Conservation (phyloP, 2,888 invertebrate genomes). For the Drosophila cyrtoloma region DNA sequence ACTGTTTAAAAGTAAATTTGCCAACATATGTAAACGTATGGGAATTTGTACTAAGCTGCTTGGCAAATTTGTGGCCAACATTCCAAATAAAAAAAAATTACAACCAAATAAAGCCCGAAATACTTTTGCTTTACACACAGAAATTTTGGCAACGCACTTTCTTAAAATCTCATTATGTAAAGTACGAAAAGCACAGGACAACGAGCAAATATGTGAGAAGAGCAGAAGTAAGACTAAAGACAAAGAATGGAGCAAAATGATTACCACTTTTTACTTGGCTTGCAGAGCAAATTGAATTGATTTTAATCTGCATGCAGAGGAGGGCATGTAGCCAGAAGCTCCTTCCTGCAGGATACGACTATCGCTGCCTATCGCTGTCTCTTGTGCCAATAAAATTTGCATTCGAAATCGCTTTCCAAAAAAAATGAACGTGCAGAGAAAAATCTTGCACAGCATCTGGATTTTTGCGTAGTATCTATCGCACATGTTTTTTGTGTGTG, state of each 20-base stretch:
- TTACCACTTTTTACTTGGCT: conserved; percentile 76
- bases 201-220: conserved; percentile 3
- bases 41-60: conserved; percentile 37
- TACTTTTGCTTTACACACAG: not conserved
- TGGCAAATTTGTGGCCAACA: conserved; percentile 49
- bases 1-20: conserved; percentile 13
- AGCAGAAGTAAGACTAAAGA: conserved; percentile 53
- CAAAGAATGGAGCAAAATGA: conserved; percentile 66
- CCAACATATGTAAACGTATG: conserved; percentile 42
- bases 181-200: conserved; percentile 50
- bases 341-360: not conserved
- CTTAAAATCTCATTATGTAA: conserved; percentile 77
- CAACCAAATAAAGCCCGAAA: conserved; percentile 19
- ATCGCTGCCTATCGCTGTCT: conserved; percentile 10
- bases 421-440: conserved; percentile 16
- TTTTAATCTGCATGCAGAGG: conserved; percentile 69
- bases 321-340: conserved; percentile 5
- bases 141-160: conserved; percentile 44
- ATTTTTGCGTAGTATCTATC: conserved; percentile 37
- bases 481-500: conserved; percentile 8
- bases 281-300: conserved; percentile 78
- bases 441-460: conserved; percentile 37
- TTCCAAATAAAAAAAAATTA: conserved; percentile 33
- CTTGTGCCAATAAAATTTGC: conserved; percentile 77
- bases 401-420: conserved; percentile 76